phyloP scores from a whole-genome alignment of 2,888 invertebrate genomes.

The Aleiodes alternator region DNA sequence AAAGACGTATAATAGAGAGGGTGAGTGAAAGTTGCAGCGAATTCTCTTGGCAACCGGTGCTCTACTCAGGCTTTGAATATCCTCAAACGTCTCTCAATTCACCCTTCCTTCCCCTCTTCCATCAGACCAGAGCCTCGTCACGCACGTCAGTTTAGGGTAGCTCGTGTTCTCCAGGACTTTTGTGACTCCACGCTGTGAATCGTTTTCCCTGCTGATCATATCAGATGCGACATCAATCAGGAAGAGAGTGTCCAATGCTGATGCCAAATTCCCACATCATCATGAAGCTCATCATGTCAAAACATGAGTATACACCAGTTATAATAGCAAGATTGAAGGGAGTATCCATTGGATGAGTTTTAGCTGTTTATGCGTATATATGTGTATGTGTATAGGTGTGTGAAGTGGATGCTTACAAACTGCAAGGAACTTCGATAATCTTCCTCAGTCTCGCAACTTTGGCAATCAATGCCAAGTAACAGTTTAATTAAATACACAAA shows the following conservation, averaged over 20 bases:
- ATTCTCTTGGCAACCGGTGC: conserved; percentile 26
- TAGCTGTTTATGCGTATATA: background rate
- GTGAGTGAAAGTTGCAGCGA: conserved; percentile 17
- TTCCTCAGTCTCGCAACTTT: conserved; percentile 63
- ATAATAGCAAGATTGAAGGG: conserved; percentile 26
- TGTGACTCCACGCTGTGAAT: conserved; percentile 13
- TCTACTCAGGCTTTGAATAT: conserved; percentile 29
- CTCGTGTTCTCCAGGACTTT: conserved; percentile 2
- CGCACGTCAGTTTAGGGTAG: conserved; percentile 16
- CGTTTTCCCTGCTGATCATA: background rate
- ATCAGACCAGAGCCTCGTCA: background rate
- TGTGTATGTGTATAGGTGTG: background rate
- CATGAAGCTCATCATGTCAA: background rate
- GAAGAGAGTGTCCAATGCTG: background rate
- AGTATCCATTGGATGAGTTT: background rate
- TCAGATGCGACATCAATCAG: conserved; percentile 4
- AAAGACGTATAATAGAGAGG: background rate
- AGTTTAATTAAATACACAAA: conserved; percentile 74
- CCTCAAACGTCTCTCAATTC: conserved; percentile 16
- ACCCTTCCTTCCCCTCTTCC: background rate
- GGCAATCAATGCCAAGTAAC: conserved; percentile 74
- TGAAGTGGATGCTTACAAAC: background rate
- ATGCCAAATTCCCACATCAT: background rate
- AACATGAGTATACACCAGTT: background rate
- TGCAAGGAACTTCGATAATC: conserved; percentile 43